phyloP scores from a whole-genome alignment of 1,140 invertebrate genomes.

The Marisa cornuarietis region DNA sequence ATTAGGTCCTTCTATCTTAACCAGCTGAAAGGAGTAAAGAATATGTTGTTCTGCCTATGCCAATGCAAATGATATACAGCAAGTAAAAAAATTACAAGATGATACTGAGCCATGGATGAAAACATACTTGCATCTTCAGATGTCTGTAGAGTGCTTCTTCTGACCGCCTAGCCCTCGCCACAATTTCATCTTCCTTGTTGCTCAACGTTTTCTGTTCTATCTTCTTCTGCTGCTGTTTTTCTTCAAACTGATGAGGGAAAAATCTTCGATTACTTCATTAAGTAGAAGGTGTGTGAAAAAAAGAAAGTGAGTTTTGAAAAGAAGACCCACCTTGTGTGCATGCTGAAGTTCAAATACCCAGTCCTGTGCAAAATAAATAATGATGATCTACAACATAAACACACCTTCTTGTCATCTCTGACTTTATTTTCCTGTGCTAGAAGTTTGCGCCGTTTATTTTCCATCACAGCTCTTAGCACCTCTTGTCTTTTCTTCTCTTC shows the following conservation, averaged over 20 bases:
- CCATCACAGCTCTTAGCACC: slow-evolving; percentile 30
- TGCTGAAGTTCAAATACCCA: background rate
- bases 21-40: too few species aligned
- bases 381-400: background rate
- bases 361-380: background rate
- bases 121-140: slow-evolving; percentile 12
- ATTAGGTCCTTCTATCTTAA: too few species aligned
- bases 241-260: slow-evolving; percentile 19
- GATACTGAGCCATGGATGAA: too few species aligned
- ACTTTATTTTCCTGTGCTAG: slow-evolving; percentile 43
- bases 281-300: background rate
- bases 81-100: too few species aligned
- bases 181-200: slow-evolving; percentile 25
- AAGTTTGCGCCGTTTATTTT: slow-evolving; percentile 43
- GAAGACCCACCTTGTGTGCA: background rate
- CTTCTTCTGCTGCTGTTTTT: slow-evolving; percentile 27
- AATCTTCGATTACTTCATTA: background rate
- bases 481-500: slow-evolving; percentile 42
- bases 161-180: slow-evolving; percentile 20
- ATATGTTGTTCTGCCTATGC: too few species aligned
- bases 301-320: background rate
- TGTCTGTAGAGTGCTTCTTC: slow-evolving; percentile 27
- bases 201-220: slow-evolving; percentile 35
- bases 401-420: slow-evolving; percentile 34
- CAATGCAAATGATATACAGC: too few species aligned